Evolutionary conservation across 1,140 invertebrate genomes (phyloP).

Genomic region (Steinernema feltiae): DNA sequence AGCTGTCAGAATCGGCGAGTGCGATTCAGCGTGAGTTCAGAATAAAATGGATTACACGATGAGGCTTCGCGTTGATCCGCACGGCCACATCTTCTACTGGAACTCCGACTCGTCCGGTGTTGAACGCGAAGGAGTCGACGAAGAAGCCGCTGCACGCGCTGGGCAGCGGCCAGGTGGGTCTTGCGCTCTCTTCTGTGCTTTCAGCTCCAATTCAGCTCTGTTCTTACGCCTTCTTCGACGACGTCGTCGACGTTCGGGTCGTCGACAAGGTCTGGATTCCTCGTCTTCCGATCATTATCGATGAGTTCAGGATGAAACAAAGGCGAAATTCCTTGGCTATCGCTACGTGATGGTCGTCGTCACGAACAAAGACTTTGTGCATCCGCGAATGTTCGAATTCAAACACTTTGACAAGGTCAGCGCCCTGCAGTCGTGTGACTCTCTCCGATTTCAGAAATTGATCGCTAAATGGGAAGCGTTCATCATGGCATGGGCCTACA

Average conservation of each 20-base stretch:
- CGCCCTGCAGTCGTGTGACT: neutral
- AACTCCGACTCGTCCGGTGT: neutral
- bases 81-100: neutral
- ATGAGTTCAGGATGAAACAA: neutral
- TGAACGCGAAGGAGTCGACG: neutral
- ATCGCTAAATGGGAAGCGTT: neutral
- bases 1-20: neutral
- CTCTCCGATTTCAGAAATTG: neutral
- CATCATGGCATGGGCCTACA: neutral
- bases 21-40: neutral
- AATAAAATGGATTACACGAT: neutral
- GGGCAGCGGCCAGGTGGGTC: neutral
- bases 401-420: neutral
- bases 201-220: neutral
- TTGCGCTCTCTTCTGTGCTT: neutral
- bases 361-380: neutral
- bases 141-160: neutral
- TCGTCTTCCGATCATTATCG: neutral
- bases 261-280: neutral
- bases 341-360: neutral
- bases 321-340: neutral
- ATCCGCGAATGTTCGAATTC: neutral
- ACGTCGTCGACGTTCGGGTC: neutral
- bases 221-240: neutral
- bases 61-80: neutral